Percentiles rank a stretch among this genome's conserved stretches.
These are phyloP conservation scores for Melanaphis sacchari DNA, from an alignment of 1,140 invertebrate species.

Conservation along the genomic window DNA sequence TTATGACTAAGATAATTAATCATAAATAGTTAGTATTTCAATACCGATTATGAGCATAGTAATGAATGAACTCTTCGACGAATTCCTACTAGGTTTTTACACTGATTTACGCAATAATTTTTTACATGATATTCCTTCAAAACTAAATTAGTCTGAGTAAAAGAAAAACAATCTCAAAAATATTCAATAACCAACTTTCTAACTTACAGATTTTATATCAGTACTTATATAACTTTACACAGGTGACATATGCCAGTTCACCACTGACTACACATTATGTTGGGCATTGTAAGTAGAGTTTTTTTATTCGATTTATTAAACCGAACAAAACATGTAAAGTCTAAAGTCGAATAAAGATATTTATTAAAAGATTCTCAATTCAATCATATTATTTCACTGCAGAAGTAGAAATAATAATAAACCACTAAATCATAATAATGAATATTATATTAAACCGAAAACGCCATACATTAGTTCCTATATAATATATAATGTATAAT, in stretches of 20 bases:
- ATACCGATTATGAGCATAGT: background rate
- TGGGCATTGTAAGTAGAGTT: background rate
- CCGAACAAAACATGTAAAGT: background rate
- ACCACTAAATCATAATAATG: background rate
- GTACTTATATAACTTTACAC: background rate
- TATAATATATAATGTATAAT: no score
- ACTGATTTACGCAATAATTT: background rate
- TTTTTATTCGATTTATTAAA: background rate
- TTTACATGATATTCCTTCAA: background rate
- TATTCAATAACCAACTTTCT: no score
- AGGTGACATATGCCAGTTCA: background rate
- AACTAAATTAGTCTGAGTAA: background rate
- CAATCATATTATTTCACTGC: background rate
- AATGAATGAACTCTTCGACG: background rate
- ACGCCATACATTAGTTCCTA: no score
- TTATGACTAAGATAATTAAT: background rate
- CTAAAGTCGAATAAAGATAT: background rate
- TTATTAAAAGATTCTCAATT: no score
- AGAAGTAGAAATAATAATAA: background rate
- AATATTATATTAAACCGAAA: background rate
- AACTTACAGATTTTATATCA: no score
- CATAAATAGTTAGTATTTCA: background rate
- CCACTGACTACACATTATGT: background rate
- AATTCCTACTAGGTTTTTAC: background rate
- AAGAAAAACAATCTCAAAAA: background rate